Evolutionary conservation across 2,888 invertebrate genomes (phyloP).

Genomic region (Pecten maximus): DNA sequence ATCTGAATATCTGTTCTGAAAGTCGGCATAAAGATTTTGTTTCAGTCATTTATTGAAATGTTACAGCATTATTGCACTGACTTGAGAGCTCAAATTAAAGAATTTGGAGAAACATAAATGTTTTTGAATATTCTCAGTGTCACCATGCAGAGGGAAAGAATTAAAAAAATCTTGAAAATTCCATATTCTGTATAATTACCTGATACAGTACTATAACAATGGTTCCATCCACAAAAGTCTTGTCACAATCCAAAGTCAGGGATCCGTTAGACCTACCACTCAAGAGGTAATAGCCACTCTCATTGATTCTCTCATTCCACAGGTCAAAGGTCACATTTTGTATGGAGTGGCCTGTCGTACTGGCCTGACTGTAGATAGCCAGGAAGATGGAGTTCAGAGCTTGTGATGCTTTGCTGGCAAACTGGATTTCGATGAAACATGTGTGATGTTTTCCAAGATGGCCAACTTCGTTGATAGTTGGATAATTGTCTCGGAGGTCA

Average conservation of each 20-base stretch:
- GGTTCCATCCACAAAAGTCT: not conserved
- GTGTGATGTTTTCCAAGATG: not conserved
- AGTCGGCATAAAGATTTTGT: too few relatives aligned
- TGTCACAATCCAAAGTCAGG: not conserved
- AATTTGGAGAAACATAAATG: too few relatives aligned
- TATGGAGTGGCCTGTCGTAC: not conserved
- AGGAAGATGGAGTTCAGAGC: not conserved
- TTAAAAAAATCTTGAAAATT: too few relatives aligned
- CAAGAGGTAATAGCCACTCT: not conserved
- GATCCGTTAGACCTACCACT: not conserved
- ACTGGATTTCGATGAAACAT: not conserved
- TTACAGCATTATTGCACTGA: too few relatives aligned
- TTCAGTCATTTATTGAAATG: too few relatives aligned
- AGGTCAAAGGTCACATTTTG: conserved; percentile 30
- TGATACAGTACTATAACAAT: not conserved
- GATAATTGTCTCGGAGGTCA: not conserved
- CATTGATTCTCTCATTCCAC: not conserved
- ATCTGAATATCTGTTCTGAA: too few relatives aligned
- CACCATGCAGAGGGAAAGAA: too few relatives aligned
- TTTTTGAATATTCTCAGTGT: too few relatives aligned
- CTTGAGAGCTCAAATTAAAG: too few relatives aligned
- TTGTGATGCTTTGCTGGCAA: not conserved
- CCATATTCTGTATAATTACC: too few relatives aligned
- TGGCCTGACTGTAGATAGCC: not conserved
- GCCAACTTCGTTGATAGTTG: not conserved